These are phyloP conservation scores for Intellagama lesueurii DNA, from an alignment of 2,797 vertebrate genomes.

Conservation along the genomic window DNA sequence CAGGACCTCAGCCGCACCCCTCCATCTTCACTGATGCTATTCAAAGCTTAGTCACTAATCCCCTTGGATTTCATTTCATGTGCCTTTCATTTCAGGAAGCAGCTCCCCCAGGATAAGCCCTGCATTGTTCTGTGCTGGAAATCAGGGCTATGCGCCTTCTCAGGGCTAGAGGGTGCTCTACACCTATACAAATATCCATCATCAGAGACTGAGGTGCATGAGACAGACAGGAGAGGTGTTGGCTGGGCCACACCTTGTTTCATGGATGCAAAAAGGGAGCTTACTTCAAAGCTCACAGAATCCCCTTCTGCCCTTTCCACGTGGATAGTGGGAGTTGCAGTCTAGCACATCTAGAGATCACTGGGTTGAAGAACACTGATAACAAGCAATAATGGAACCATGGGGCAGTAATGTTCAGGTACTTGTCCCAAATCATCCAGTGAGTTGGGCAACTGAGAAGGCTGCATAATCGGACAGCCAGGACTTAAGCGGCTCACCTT, in stretches of 20 bases:
- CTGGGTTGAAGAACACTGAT: too few relatives aligned
- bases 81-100: not conserved
- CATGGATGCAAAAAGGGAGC: not conserved
- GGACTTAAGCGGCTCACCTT: not conserved
- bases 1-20: not conserved
- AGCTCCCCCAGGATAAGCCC: not conserved
- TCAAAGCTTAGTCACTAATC: not conserved
- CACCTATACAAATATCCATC: not conserved
- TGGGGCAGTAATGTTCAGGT: too few relatives aligned
- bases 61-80: not conserved
- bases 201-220: too few relatives aligned
- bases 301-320: not conserved
- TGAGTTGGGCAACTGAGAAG: not conserved
- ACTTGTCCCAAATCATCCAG: too few relatives aligned
- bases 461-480: too few relatives aligned
- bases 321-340: too few relatives aligned
- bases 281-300: not conserved
- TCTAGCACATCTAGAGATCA: too few relatives aligned
- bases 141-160: not conserved
- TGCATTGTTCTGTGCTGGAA: not conserved
- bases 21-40: not conserved
- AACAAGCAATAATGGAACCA: too few relatives aligned
- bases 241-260: not conserved
- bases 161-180: constrained; percentile 30
- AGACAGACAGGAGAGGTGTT: not conserved